Evolutionary conservation across 1,140 invertebrate species (phyloP).

Genomic region (Tetramorium alpestre): DNA sequence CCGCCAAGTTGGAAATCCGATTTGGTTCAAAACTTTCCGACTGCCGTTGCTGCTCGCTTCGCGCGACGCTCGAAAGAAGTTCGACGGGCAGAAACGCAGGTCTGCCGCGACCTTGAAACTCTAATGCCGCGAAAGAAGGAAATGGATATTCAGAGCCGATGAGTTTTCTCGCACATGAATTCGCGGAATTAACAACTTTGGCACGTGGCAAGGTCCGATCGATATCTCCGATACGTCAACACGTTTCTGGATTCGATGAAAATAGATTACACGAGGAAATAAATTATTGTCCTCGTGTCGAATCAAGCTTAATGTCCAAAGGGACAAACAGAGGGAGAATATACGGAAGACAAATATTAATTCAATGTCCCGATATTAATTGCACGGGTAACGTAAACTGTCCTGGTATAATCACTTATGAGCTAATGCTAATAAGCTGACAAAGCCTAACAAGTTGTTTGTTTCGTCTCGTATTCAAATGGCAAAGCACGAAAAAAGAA

Average conservation of each 20-base stretch:
- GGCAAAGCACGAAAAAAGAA: neutral
- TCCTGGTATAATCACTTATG: neutral
- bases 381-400: neutral
- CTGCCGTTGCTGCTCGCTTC: neutral
- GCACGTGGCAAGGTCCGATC: too few relatives aligned
- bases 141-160: constrained; percentile 5
- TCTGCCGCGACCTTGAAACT: constrained; percentile 66
- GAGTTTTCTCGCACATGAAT: neutral
- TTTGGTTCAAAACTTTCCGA: constrained; percentile 60
- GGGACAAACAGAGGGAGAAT: neutral
- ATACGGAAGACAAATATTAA: neutral
- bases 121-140: constrained; percentile 1
- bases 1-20: constrained; percentile 59
- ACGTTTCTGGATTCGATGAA: neutral
- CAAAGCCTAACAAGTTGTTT: constrained; percentile 11
- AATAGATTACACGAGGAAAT: constrained; percentile 8
- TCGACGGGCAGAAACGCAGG: constrained; percentile 22
- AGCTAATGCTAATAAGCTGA: constrained; percentile 2
- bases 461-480: neutral
- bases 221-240: neutral
- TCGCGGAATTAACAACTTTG: neutral
- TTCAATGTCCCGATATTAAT: constrained; percentile 16
- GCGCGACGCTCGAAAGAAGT: constrained; percentile 44
- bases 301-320: constrained; percentile 2
- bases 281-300: constrained; percentile 9